Evolutionary conservation across 2,888 invertebrate species (phyloP).

Genomic region (Hermaeophaga mercurialis): DNA sequence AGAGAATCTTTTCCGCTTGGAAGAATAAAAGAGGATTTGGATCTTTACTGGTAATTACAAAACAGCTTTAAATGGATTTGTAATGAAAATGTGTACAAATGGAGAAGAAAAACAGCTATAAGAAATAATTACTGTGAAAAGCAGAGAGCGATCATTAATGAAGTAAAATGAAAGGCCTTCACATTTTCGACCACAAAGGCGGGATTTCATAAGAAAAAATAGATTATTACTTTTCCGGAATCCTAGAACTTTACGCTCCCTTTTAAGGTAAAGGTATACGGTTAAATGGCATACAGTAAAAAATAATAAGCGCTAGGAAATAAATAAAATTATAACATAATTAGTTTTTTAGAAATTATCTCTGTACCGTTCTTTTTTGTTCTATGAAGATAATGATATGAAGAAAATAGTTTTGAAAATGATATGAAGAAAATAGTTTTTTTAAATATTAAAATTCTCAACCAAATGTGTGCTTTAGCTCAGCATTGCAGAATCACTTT

Average conservation of each 20-base stretch:
- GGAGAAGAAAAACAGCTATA: constrained; percentile 16
- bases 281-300: too few species aligned
- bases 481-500: too few species aligned
- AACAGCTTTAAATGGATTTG: constrained; percentile 22
- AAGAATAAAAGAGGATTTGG: constrained; percentile 7
- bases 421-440: too few species aligned
- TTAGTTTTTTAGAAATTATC: too few species aligned
- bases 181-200: constrained; percentile 9
- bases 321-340: too few species aligned
- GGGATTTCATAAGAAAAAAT: not conserved
- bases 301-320: too few species aligned
- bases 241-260: not conserved
- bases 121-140: constrained; percentile 29
- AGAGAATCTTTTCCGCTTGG: constrained; percentile 10
- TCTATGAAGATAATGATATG: too few species aligned
- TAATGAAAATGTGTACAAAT: constrained; percentile 22
- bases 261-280: too few species aligned
- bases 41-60: constrained; percentile 17
- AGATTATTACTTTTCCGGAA: not conserved
- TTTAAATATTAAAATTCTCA: too few species aligned
- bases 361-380: too few species aligned
- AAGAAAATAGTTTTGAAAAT: too few species aligned
- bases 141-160: constrained; percentile 26
- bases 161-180: constrained; percentile 21
- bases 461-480: too few species aligned